phyloP scores from a whole-genome alignment of 2,888 invertebrate genomes.

The Capitulum mitella region DNA sequence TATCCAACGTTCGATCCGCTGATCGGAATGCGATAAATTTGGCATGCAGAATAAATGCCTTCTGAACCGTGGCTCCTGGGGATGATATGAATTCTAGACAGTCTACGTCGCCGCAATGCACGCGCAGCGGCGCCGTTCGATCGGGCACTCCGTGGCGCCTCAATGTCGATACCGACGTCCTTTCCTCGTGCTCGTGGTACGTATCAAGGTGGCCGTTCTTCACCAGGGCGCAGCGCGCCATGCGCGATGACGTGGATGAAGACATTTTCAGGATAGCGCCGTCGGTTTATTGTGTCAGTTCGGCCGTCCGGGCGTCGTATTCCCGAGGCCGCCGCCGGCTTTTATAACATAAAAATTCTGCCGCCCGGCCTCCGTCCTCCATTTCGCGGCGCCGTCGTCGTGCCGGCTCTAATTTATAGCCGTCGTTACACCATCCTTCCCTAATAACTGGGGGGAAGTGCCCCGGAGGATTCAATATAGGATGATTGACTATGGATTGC shows the following conservation, averaged over 20 bases:
- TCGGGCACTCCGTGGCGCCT: no score
- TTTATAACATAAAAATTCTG: not conserved
- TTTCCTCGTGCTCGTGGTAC: no score
- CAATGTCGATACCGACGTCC: no score
- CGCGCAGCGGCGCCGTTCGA: no score
- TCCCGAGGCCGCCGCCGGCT: not conserved
- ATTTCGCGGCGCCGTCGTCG: not conserved
- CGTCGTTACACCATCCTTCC: constrained; percentile 8
- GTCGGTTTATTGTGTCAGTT: not conserved
- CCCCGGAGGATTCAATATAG: constrained; percentile 1
- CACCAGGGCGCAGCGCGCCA: no score
- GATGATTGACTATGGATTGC: constrained; percentile 10
- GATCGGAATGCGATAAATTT: no score
- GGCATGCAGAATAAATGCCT: no score
- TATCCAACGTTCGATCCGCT: no score
- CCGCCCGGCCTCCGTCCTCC: not conserved
- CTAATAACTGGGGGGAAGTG: not conserved
- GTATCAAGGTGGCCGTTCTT: no score
- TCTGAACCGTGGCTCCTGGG: no score
- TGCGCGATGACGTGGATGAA: not conserved
- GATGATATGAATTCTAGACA: no score
- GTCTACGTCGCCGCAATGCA: no score
- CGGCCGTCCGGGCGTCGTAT: not conserved
- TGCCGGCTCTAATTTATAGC: not conserved
- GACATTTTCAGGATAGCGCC: not conserved